Conservation (phyloP, 2,888 invertebrate species). For the Sarcophaga carnaria region DNA sequence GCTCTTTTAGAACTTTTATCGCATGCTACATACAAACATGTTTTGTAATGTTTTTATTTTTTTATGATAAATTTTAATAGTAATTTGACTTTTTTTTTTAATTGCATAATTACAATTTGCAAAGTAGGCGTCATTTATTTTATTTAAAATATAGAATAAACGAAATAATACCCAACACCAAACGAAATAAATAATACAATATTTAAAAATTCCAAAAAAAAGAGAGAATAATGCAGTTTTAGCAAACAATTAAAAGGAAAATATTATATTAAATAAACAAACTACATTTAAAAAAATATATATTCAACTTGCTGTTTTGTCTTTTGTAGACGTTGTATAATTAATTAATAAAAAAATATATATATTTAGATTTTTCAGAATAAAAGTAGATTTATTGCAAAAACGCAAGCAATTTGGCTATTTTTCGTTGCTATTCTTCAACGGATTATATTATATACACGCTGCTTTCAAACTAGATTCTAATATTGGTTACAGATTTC, state of each 20-base stretch:
- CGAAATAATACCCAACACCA: conserved; percentile 59
- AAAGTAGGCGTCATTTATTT: conserved; percentile 9
- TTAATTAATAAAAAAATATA: background rate
- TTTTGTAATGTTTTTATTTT: conserved; percentile 55
- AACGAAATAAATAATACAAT: conserved; percentile 25
- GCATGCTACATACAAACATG: conserved; percentile 63
- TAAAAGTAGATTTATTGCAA: background rate
- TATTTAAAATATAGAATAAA: background rate
- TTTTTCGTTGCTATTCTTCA: too few species aligned
- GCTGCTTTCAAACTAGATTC: too few species aligned
- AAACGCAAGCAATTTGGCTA: conserved; percentile 5
- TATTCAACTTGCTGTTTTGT: conserved; percentile 4
- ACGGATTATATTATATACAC: too few species aligned
- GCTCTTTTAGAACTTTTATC: conserved; percentile 42
- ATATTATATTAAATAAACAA: background rate
- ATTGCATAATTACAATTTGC: conserved; percentile 13
- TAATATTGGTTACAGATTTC: too few species aligned
- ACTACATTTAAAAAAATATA: conserved; percentile 18
- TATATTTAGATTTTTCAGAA: background rate
- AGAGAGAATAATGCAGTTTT: conserved; percentile 8
- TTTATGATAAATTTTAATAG: background rate
- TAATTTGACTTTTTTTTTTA: background rate
- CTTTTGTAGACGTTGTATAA: conserved; percentile 2
- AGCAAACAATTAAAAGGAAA: conserved; percentile 4
- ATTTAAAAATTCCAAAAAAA: background rate